Conservation (phyloP, 1,140 invertebrate species). For the Brachionus manjavacas region DNA sequence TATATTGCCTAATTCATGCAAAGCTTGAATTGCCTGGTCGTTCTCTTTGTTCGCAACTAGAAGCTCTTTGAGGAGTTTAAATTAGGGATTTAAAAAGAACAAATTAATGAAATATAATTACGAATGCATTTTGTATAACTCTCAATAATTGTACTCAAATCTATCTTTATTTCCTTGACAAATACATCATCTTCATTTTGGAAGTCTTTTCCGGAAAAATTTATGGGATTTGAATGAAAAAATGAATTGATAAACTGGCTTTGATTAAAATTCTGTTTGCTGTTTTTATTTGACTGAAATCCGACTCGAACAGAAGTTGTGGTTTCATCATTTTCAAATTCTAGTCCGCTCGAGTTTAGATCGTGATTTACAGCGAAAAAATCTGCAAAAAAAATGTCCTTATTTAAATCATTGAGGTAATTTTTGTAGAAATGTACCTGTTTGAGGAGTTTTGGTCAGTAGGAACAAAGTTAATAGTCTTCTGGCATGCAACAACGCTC, state of each 20-base stretch:
- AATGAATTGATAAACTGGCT: background rate
- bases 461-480: slow-evolving; percentile 53
- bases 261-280: background rate
- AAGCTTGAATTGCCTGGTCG: slow-evolving; percentile 53
- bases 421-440: slow-evolving; percentile 47
- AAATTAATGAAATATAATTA: slow-evolving; percentile 43
- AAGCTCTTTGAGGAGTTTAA: slow-evolving; percentile 48
- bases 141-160: slow-evolving; percentile 8
- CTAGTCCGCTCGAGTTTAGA: background rate
- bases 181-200: slow-evolving; percentile 15
- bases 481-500: slow-evolving; percentile 52
- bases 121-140: slow-evolving; percentile 55
- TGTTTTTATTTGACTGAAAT: background rate
- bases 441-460: slow-evolving; percentile 47
- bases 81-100: background rate
- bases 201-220: slow-evolving; percentile 3
- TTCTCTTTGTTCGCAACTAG: slow-evolving; percentile 51
- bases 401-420: background rate
- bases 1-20: slow-evolving; percentile 56
- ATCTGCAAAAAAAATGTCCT: background rate
- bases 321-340: background rate
- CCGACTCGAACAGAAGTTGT: background rate
- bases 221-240: slow-evolving; percentile 32
- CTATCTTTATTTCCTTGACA: background rate
- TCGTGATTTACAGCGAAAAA: background rate